Conservation (phyloP, 2,888 invertebrate genomes). For the Hoplodrina ambigua region DNA sequence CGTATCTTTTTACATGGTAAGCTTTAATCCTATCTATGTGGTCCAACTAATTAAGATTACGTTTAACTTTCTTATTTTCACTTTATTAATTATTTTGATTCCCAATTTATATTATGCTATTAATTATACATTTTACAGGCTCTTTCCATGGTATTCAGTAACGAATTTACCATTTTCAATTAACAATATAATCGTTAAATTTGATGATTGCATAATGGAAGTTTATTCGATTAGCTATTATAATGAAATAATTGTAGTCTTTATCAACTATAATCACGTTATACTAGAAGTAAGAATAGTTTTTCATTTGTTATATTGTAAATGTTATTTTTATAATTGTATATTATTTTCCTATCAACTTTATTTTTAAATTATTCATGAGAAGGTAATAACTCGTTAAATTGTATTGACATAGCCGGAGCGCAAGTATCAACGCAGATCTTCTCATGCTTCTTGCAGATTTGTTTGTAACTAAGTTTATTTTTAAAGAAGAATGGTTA, state of each 20-base stretch:
- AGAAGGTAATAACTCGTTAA: too few species aligned
- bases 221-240: constrained; percentile 18
- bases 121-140: background rate
- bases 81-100: constrained; percentile 18
- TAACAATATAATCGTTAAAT: constrained; percentile 3
- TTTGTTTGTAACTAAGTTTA: too few species aligned
- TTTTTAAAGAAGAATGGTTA: too few species aligned
- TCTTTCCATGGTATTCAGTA: background rate
- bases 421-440: too few species aligned
- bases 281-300: constrained; percentile 16
- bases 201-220: background rate
- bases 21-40: constrained; percentile 70
- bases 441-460: too few species aligned
- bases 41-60: constrained; percentile 76
- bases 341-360: constrained; percentile 1
- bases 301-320: constrained; percentile 22
- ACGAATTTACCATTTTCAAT: constrained; percentile 17
- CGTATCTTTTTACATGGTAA: constrained; percentile 46
- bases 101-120: constrained; percentile 6
- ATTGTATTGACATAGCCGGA: too few species aligned
- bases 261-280: constrained; percentile 10
- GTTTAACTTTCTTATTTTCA: constrained; percentile 55
- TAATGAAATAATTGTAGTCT: constrained; percentile 7
- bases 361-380: constrained; percentile 9
- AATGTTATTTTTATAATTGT: constrained; percentile 32